Base-by-base conservation (phyloP, 2,888 invertebrate species). In the Hirtodrosophila alboralis region DNA sequence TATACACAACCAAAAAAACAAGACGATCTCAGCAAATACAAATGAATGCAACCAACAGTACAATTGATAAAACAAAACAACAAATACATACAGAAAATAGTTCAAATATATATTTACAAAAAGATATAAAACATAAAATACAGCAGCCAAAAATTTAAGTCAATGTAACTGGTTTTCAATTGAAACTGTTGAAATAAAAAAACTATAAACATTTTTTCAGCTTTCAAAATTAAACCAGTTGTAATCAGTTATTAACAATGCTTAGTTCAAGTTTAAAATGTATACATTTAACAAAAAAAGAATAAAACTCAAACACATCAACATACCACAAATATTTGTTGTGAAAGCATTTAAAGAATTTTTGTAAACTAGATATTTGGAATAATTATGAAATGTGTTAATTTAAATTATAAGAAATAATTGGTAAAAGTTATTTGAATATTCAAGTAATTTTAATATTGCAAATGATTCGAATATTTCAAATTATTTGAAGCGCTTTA, bases 21-120 rank as follows among this genome's bases (percentile, higher is more conserved):
- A 40, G 69, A 21, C 60, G 85, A 86, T 74, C 66, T 81, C 87
- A 77, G 51, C 86, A 79, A 80, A 53, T 75, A 70, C 75, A 71
- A 75, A 75, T 70, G 48, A 70, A 71, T 40, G 76, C 76, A 72
- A 72, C 76, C 61, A 54, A 76, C 76, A 78, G 78, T 74, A 74
- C 74, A 78, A 74, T 31, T 56, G 36, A 33, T 45, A 52, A 48
- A 54, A 63, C 63, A 52, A 48, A 54, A 63, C 63, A 61, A 51
- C 72, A 64, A 59, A 63, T 41, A 73, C 61, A 75, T 30, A 75
- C 64, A 67, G 71, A 48, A 75, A 76, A 86, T 86, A 80, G 87
- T 80, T 86, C 49, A 80, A 80, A 84, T 78, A 53, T 83, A 70
- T 60, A 75, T 59, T 53, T 60, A 59, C 48, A 81, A 37, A 54